Evolutionary conservation across 2,888 invertebrate species (phyloP).

Genomic region (Colletes collaris): DNA sequence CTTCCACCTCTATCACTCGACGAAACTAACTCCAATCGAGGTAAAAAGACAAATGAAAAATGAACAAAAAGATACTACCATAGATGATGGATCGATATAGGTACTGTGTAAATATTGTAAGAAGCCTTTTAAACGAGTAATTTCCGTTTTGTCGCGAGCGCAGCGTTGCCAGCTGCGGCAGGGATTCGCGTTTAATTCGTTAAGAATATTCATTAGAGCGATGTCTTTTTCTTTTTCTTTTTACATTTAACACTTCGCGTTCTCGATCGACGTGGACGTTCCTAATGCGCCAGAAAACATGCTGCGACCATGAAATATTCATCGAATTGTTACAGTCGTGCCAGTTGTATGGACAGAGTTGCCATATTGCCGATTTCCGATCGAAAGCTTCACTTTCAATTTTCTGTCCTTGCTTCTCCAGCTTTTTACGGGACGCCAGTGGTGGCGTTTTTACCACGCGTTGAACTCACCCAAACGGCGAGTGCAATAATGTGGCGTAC

Average conservation of each 20-base stretch:
- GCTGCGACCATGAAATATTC: constrained; percentile 28
- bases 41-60: constrained; percentile 19
- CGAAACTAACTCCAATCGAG: constrained; percentile 46
- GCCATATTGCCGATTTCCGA: background rate
- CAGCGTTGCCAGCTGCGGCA: constrained; percentile 36
- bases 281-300: constrained; percentile 33
- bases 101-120: constrained; percentile 73
- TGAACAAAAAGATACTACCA: constrained; percentile 29
- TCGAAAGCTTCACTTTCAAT: background rate
- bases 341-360: constrained; percentile 11
- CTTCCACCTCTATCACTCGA: constrained; percentile 58
- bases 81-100: constrained; percentile 51
- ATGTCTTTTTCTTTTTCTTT: constrained; percentile 40
- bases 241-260: constrained; percentile 38
- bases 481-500: no score
- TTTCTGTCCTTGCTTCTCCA: no score
- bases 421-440: no score
- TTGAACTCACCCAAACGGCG: no score
- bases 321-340: constrained; percentile 5
- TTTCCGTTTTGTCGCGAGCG: constrained; percentile 26
- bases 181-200: constrained; percentile 21
- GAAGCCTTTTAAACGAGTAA: constrained; percentile 61
- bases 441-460: no score
- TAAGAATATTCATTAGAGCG: constrained; percentile 42
- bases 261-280: constrained; percentile 4